Percentiles rank a stretch among this genome's conserved stretches.
phyloP scores from a whole-genome alignment of 1,140 invertebrate genomes.

The Mactra quadrangularis region DNA sequence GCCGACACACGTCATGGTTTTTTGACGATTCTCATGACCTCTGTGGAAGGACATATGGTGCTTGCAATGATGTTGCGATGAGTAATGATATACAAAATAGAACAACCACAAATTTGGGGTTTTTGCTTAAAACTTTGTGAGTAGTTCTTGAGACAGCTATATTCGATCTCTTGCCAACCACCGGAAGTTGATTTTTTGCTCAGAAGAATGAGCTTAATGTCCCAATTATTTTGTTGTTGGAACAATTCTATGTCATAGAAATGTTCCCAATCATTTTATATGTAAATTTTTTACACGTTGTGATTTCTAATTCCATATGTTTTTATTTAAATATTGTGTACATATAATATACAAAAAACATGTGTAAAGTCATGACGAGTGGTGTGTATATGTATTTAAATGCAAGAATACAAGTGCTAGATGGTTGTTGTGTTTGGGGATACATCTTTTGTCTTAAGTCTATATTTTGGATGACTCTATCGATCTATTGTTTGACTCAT shows the following conservation, averaged over 20 bases:
- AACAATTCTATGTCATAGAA: background rate
- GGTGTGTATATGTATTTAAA: slow-evolving; percentile 48
- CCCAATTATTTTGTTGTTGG: slow-evolving; percentile 39
- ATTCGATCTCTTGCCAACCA: slow-evolving; percentile 18
- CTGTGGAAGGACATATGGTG: background rate
- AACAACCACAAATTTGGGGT: too few species aligned
- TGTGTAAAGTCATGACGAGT: slow-evolving; percentile 25
- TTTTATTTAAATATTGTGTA: slow-evolving; percentile 58
- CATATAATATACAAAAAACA: slow-evolving; percentile 18
- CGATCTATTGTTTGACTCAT: slow-evolving; percentile 17
- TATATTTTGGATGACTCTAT: slow-evolving; percentile 3
- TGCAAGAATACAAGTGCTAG: slow-evolving; percentile 41
- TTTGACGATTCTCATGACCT: background rate
- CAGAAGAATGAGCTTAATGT: slow-evolving; percentile 44
- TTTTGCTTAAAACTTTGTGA: too few species aligned
- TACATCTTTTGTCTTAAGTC: too few species aligned
- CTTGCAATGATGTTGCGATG: background rate
- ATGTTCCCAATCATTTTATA: background rate
- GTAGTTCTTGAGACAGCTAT: too few species aligned
- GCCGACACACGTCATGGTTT: slow-evolving; percentile 23
- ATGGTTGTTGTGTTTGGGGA: slow-evolving; percentile 39
- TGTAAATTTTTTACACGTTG: slow-evolving; percentile 30
- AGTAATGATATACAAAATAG: background rate
- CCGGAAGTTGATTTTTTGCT: slow-evolving; percentile 19
- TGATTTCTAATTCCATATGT: slow-evolving; percentile 43